Conservation (phyloP, 2,113 vertebrate species). For the Hemichromis elongatus region DNA sequence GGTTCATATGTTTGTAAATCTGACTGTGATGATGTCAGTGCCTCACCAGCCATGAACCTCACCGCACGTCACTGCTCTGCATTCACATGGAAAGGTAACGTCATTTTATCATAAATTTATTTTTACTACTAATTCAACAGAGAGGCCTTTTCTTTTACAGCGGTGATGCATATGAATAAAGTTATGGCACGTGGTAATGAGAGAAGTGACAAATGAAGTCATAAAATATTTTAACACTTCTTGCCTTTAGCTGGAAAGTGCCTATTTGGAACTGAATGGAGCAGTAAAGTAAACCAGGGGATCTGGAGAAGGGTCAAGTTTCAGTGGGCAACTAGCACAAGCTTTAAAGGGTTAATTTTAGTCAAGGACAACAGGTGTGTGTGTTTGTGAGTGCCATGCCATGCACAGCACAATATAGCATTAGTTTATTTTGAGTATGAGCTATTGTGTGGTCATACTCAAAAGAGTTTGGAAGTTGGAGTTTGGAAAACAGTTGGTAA, state of each 20-base stretch:
- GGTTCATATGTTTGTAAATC: too few relatives aligned
- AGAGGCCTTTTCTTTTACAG: background rate
- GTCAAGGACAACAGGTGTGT: conserved; percentile 53
- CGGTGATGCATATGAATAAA: background rate
- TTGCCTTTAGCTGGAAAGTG: background rate
- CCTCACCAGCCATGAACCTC: too few relatives aligned
- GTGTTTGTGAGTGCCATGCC: background rate
- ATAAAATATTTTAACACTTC: background rate
- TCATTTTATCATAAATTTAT: background rate
- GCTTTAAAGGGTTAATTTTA: conserved; percentile 19
- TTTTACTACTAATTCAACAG: background rate
- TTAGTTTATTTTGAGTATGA: background rate
- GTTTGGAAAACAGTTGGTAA: background rate
- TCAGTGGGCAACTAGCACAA: conserved; percentile 2
- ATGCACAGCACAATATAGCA: background rate
- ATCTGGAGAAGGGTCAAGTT: conserved; percentile 49
- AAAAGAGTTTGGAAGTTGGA: background rate
- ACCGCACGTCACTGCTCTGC: too few relatives aligned
- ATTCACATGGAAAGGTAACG: background rate
- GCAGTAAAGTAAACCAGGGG: background rate
- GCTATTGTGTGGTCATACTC: background rate
- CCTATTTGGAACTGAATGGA: background rate
- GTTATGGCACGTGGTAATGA: background rate
- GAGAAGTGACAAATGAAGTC: background rate
- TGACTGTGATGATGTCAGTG: too few relatives aligned